Conservation (phyloP, 2,888 invertebrate genomes). For the Chalcis sispes region DNA sequence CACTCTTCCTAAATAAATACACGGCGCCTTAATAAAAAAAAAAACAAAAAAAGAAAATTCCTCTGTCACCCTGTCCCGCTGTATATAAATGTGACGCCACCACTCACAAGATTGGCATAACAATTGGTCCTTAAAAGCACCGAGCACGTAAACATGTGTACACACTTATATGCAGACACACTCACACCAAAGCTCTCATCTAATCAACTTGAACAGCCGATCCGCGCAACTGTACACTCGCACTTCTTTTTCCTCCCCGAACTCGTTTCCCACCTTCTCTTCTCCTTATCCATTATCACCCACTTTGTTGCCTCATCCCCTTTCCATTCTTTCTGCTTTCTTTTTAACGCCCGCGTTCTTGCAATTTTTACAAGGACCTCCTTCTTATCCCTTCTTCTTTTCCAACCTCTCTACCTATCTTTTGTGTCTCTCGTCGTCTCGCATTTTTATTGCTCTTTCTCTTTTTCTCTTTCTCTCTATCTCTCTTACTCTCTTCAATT, state of each 20-base stretch:
- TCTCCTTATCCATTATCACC: slow-evolving; percentile 22
- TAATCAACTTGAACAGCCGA: slow-evolving; percentile 30
- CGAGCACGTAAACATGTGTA: too few relatives aligned
- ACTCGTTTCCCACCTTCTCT: background rate
- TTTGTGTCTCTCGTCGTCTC: background rate
- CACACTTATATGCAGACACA: slow-evolving; percentile 6
- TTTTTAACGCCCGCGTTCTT: slow-evolving; percentile 8
- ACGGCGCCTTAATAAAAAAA: too few relatives aligned
- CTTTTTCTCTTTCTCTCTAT: background rate
- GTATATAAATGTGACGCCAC: too few relatives aligned
- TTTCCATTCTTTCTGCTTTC: background rate
- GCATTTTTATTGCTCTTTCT: too few relatives aligned
- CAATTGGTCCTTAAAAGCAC: slow-evolving; percentile 30
- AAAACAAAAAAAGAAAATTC: too few relatives aligned
- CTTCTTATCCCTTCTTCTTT: too few relatives aligned
- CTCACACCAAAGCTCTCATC: background rate
- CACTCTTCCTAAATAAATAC: too few relatives aligned
- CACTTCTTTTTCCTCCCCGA: too few relatives aligned
- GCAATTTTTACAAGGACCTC: slow-evolving; percentile 19
- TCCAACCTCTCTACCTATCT: too few relatives aligned
- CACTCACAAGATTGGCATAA: slow-evolving; percentile 37
- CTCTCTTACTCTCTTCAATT: background rate
- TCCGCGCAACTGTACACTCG: too few relatives aligned
- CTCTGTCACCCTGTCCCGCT: too few relatives aligned
- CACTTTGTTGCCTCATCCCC: background rate